phyloP scores from a whole-genome alignment of 2,113 vertebrate species.

The Rynchops niger region DNA sequence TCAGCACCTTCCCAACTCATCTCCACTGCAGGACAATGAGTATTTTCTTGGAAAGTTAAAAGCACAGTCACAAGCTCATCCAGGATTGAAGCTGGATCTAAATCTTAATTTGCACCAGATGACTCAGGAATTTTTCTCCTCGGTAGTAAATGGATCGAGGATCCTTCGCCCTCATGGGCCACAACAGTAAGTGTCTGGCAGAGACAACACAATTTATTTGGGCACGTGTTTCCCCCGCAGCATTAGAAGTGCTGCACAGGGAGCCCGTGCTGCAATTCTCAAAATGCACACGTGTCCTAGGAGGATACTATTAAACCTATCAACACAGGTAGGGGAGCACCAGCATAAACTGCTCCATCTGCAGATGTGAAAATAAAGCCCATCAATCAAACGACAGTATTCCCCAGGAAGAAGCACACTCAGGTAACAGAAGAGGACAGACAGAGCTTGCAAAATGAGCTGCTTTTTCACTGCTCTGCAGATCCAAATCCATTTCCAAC shows the following conservation, averaged over 20 bases:
- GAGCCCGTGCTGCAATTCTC: background rate
- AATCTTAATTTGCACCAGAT: constrained; percentile 16
- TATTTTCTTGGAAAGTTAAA: background rate
- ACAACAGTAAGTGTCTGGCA: background rate
- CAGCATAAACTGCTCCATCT: background rate
- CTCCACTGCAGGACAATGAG: background rate
- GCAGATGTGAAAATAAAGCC: background rate
- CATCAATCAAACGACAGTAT: accelerated
- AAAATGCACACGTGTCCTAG: accelerated
- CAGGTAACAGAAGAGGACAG: background rate
- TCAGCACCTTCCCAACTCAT: background rate
- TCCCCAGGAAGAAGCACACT: background rate
- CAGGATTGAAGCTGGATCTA: background rate
- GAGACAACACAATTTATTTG: background rate
- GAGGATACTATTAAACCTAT: background rate
- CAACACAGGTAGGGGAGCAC: background rate
- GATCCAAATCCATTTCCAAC: background rate
- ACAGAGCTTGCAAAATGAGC: background rate
- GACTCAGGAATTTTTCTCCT: constrained; percentile 24
- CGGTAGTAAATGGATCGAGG: accelerated
- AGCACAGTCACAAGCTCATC: background rate
- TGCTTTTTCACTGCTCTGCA: background rate
- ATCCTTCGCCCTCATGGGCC: background rate
- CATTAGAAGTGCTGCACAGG: background rate
- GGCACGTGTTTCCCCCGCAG: background rate